phyloP scores from a whole-genome alignment of 2,888 invertebrate species.

The Hypena proboscidalis region DNA sequence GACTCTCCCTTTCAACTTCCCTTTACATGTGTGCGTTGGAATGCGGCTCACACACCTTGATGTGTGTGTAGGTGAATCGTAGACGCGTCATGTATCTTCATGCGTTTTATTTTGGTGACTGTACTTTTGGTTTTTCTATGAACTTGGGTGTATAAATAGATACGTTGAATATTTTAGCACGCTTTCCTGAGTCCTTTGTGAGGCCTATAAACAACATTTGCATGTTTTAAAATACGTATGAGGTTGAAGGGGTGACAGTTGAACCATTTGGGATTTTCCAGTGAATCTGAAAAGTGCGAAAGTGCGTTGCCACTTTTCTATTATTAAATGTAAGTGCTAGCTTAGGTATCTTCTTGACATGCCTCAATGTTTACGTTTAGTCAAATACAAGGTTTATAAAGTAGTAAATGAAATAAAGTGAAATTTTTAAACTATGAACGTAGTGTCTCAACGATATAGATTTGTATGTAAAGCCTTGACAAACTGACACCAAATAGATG shows the following conservation, averaged over 20 bases:
- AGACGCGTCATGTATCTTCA: conserved; percentile 51
- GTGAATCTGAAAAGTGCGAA: no score
- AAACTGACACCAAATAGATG: no score
- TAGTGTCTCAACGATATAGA: no score
- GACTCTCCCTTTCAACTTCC: conserved; percentile 80
- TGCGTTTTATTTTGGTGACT: conserved; percentile 63
- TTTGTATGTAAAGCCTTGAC: no score
- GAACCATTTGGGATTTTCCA: no score
- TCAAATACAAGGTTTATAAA: background rate
- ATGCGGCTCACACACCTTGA: conserved; percentile 45
- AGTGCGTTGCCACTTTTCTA: no score
- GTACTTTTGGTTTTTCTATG: conserved; percentile 54
- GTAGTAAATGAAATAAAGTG: no score
- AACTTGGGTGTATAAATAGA: conserved; percentile 57
- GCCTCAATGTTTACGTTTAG: background rate
- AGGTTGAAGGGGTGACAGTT: no score
- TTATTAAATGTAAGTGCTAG: no score
- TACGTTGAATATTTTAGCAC: conserved; percentile 21
- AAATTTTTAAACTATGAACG: no score
- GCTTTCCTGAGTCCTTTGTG: conserved; percentile 6
- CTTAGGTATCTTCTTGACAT: no score
- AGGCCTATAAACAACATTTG: conserved; percentile 7
- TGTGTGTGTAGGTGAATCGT: conserved; percentile 55
- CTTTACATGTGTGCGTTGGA: conserved; percentile 52
- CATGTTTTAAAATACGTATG: conserved; percentile 6